Base-by-base conservation (phyloP, 2,888 invertebrate genomes). In the Blastobasis adustella region DNA sequence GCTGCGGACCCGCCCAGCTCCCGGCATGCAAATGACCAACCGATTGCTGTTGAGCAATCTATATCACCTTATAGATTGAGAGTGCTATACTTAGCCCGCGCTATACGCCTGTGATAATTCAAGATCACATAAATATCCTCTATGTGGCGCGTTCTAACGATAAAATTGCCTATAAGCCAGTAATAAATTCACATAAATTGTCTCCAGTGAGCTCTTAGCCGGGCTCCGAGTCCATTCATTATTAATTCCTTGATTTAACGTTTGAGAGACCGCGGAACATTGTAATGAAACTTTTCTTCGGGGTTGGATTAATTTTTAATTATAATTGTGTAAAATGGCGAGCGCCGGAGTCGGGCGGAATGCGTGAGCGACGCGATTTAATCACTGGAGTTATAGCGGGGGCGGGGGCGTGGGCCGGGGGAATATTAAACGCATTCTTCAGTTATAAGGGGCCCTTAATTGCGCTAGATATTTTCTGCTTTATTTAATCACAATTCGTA, bases 271-370 rank as follows among this genome's bases (percentile, higher is more conserved):
- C 67, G 58, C 65, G 61, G 65, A 68, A 67, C 62, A 67, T 62
- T 66, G 70, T 69, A 69, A 72, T 71, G 61, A 69, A 70, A 68
- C 66, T 73, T 73, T 70, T 64, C 67, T 69, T 65, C 65, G 65
- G 65, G 67, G 65, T 64, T 54, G 72, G 77, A 82, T 85, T 81
- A 81, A 82, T 82, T 82, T 83, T 85, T 84, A 86, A 86, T 85
- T 83, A 83, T 83, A 82, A 85, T 79, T 73, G 76, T 73, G 68
- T 67, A 73, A 74, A 79, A 78, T 73, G 73, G 72, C 73, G 67
- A 66, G 62, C 69, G 65, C 66, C 62, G 62, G 67, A 73, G 69
- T 69, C 66, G 71, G 67, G 66, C 69, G 71, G 76, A 82, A 79
- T 78, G 79, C 80, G 78, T 79, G 73, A 82, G 73, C 74, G 78